These are phyloP conservation scores for Scatophagus argus DNA, from an alignment of 2,113 vertebrate genomes.

Conservation along the genomic window DNA sequence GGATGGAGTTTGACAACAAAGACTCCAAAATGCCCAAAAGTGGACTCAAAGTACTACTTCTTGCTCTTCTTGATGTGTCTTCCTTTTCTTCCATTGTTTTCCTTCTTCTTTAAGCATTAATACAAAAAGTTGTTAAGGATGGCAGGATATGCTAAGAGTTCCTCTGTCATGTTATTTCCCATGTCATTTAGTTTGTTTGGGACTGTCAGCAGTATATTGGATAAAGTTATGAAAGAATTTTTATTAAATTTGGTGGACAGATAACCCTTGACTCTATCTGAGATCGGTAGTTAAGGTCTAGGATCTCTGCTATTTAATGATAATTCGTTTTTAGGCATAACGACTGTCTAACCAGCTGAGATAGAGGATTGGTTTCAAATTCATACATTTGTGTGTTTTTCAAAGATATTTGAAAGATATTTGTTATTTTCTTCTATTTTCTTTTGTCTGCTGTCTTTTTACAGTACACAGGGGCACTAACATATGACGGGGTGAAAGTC, in stretches of 20 bases:
- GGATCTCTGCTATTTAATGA: constrained; percentile 14
- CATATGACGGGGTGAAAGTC: constrained; percentile 96
- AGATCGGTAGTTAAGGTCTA: constrained; percentile 9
- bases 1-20: constrained; percentile 94
- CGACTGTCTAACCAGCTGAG: background rate
- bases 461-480: constrained; percentile 96
- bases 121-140: background rate
- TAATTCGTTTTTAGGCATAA: constrained; percentile 28
- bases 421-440: too few relatives aligned
- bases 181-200: constrained; percentile 18
- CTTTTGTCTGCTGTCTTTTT: constrained; percentile 29
- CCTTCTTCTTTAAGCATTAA: background rate
- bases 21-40: constrained; percentile 93
- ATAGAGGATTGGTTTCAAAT: constrained; percentile 12
- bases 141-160: background rate
- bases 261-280: constrained; percentile 8
- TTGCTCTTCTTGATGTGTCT: background rate
- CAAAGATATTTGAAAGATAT: background rate
- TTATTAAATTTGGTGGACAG: background rate
- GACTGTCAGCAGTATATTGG: constrained; percentile 16
- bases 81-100: background rate
- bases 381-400: constrained; percentile 9
- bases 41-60: constrained; percentile 88
- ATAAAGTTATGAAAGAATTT: constrained; percentile 21
- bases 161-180: constrained; percentile 16